Evolutionary conservation across 2,797 vertebrate genomes (phyloP).

Genomic region (Premnoplex brunnescens): DNA sequence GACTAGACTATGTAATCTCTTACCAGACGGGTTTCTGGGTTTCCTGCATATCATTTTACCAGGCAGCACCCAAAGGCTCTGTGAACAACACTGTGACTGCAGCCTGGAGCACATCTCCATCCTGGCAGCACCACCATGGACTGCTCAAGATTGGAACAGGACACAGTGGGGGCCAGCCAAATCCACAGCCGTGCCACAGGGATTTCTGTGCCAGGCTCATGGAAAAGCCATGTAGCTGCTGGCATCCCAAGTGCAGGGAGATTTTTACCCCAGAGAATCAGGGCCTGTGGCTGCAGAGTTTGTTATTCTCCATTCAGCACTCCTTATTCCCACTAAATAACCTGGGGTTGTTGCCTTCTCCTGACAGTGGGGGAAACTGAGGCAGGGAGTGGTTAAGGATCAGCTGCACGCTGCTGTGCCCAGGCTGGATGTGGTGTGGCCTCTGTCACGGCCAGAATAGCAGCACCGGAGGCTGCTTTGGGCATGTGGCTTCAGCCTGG

Average conservation of each 20-base stretch:
- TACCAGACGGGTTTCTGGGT: neutral
- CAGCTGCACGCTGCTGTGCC: neutral
- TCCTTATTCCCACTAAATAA: neutral
- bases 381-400: neutral
- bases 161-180: neutral
- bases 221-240: neutral
- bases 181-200: fast-evolving
- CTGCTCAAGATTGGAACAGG: fast-evolving
- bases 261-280: neutral
- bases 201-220: neutral
- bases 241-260: neutral
- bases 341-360: neutral
- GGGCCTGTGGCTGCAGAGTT: neutral
- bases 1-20: neutral
- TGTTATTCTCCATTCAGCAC: neutral
- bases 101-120: neutral
- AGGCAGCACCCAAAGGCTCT: neutral
- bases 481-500: neutral
- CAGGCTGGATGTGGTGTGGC: neutral
- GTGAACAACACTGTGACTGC: fast-evolving
- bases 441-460: neutral
- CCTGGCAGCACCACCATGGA: neutral
- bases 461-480: neutral
- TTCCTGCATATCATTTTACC: neutral
- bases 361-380: neutral